phyloP scores from a whole-genome alignment of 2,797 vertebrate genomes.

The Anguilla obscura region DNA sequence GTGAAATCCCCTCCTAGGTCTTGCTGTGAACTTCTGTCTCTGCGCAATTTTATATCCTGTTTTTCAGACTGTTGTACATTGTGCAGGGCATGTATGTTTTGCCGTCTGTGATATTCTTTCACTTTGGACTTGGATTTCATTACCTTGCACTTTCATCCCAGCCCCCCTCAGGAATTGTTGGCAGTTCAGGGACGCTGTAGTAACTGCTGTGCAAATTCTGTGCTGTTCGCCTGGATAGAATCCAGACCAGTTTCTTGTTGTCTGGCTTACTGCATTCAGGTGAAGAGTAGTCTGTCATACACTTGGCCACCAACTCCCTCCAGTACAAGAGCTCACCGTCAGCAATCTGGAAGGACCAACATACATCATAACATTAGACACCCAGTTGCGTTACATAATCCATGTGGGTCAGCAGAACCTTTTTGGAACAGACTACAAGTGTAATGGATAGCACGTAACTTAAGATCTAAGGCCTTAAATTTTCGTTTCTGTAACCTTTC shows the following conservation, averaged over 20 bases:
- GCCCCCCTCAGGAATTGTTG: conserved; percentile 88
- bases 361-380: conserved; percentile 27
- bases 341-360: conserved; percentile 74
- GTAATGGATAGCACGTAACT: not conserved
- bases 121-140: conserved; percentile 1
- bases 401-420: conserved; percentile 19
- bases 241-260: conserved; percentile 91
- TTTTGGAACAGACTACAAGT: not conserved
- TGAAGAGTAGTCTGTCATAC: conserved; percentile 89
- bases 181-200: conserved; percentile 87
- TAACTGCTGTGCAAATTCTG: conserved; percentile 90
- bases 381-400: conserved; percentile 7
- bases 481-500: not conserved
- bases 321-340: conserved; percentile 84
- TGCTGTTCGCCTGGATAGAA: conserved; percentile 91
- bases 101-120: not conserved
- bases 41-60: not conserved
- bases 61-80: not conserved
- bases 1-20: not conserved
- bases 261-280: conserved; percentile 94
- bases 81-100: not conserved
- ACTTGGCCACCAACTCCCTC: conserved; percentile 87
- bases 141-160: conserved; percentile 89
- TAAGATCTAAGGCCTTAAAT: no score
- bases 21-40: not conserved